phyloP scores from a whole-genome alignment of 2,113 vertebrate genomes.

The Microcebus lehilahytsara region DNA sequence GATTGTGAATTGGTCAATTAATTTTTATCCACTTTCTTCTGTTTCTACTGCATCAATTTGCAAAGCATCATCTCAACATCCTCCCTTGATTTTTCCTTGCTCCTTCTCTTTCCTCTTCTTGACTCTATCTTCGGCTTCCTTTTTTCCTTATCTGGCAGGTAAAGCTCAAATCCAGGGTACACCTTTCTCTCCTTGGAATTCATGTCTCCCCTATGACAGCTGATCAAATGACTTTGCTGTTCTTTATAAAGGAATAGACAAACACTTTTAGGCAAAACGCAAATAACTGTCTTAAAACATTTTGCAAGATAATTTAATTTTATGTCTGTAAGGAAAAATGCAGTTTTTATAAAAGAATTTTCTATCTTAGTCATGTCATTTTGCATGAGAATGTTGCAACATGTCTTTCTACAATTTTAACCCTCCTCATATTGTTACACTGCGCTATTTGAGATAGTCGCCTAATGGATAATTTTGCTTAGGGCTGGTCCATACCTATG shows the following conservation, averaged over 20 bases:
- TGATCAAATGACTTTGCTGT: not conserved
- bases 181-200: not conserved
- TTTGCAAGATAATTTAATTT: not conserved
- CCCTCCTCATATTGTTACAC: not conserved
- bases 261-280: not conserved
- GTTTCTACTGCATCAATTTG: not conserved
- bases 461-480: not conserved
- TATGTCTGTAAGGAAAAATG: not conserved
- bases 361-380: not conserved
- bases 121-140: not conserved
- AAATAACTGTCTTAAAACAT: not conserved
- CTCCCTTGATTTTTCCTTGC: not conserved
- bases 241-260: not conserved
- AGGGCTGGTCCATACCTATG: not conserved
- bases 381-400: not conserved
- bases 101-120: not conserved
- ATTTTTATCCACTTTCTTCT: not conserved
- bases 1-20: not conserved
- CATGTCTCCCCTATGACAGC: not conserved
- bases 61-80: not conserved
- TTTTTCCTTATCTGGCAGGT: not conserved
- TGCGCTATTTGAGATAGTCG: not conserved
- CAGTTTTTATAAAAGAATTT: not conserved
- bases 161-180: not conserved
- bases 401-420: not conserved